phyloP scores from a whole-genome alignment of 2,113 vertebrate species.

The Bufo gargarizans region DNA sequence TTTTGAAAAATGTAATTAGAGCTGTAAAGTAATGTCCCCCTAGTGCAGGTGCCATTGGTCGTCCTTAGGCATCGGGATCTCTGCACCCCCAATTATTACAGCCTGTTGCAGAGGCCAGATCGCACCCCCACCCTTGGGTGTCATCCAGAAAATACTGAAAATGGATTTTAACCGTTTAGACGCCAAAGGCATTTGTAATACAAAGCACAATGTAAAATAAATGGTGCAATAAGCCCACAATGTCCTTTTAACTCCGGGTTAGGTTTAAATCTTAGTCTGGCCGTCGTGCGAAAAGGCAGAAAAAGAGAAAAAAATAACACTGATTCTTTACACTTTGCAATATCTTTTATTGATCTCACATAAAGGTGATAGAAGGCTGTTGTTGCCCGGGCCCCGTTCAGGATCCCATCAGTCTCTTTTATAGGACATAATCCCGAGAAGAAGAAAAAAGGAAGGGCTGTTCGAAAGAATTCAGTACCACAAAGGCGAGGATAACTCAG shows the following conservation, averaged over 20 bases:
- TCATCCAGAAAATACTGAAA: not conserved
- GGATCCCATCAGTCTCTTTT: conserved; percentile 53
- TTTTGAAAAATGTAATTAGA: too few relatives aligned
- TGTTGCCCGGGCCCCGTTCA: conserved; percentile 19
- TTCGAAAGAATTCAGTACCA: not conserved
- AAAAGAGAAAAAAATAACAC: conserved; percentile 10
- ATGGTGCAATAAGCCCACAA: not conserved
- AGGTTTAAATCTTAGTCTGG: conserved; percentile 21
- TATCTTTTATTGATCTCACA: conserved; percentile 53
- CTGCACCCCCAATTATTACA: too few relatives aligned
- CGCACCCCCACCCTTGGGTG: too few relatives aligned
- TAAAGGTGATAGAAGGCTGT: conserved; percentile 54
- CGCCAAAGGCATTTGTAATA: not conserved
- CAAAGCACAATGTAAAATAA: not conserved
- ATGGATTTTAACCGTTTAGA: conserved; percentile 11
- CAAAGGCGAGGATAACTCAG: conserved; percentile 38
- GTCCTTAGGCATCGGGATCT: too few relatives aligned
- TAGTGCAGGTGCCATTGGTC: too few relatives aligned
- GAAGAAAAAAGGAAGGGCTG: not conserved
- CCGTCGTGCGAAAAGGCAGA: not conserved
- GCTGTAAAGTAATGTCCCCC: too few relatives aligned
- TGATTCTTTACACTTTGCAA: conserved; percentile 51
- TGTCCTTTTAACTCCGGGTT: conserved; percentile 36
- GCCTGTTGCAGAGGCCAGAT: too few relatives aligned
- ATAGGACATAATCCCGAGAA: conserved; percentile 39